phyloP scores from a whole-genome alignment of 2,113 vertebrate species.

The Myotis yumanensis region DNA sequence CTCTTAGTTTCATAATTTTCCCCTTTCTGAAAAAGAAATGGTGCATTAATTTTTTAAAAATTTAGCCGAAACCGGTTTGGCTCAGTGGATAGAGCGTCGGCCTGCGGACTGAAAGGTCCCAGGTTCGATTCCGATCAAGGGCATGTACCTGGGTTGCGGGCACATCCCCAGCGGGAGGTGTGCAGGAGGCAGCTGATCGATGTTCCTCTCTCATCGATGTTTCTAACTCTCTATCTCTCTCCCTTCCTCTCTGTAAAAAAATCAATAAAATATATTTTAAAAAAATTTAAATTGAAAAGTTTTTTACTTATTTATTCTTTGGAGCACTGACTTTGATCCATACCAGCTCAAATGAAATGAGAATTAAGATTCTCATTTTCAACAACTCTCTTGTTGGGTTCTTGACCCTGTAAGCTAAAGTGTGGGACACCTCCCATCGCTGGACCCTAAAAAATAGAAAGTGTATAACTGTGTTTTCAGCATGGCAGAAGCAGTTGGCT shows the following conservation, averaged over 20 bases:
- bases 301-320: not conserved
- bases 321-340: not conserved
- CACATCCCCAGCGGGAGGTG: too few relatives aligned
- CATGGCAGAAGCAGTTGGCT: not conserved
- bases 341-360: not conserved
- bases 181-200: too few relatives aligned
- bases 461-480: not conserved
- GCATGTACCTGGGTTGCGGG: too few relatives aligned
- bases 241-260: too few relatives aligned
- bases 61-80: too few relatives aligned
- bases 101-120: too few relatives aligned
- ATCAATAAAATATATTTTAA: too few relatives aligned
- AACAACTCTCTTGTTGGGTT: not conserved
- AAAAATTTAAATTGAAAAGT: not conserved
- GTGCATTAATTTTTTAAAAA: not conserved
- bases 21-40: not conserved
- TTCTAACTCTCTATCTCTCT: too few relatives aligned
- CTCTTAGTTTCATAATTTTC: not conserved
- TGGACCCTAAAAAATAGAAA: not conserved
- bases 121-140: too few relatives aligned
- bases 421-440: not conserved
- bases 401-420: not conserved
- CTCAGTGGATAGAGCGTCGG: too few relatives aligned
- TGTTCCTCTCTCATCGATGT: too few relatives aligned
- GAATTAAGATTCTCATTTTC: constrained; percentile 1